These are phyloP conservation scores for Scaptodrosophila latifasciaeformis DNA, from an alignment of 2,888 invertebrate species.

Conservation along the genomic window DNA sequence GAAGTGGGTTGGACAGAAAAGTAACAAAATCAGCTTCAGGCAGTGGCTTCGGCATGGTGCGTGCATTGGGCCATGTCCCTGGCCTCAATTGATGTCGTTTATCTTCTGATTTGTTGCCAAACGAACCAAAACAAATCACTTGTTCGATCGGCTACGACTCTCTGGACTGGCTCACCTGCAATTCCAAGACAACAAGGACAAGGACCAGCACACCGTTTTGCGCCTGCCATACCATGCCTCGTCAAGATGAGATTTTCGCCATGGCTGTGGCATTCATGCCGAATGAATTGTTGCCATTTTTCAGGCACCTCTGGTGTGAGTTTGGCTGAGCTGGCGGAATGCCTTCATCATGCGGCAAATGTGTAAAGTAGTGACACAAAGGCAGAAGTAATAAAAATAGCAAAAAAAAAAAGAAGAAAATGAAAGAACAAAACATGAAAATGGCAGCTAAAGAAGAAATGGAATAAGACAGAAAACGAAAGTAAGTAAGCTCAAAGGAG, in stretches of 20 bases:
- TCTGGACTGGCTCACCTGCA: too few species aligned
- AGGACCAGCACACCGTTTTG: slow-evolving; percentile 5
- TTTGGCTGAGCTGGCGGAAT: slow-evolving; percentile 26
- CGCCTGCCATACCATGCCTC: slow-evolving; percentile 7
- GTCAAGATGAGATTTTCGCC: too few species aligned
- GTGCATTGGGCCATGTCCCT: slow-evolving; percentile 44
- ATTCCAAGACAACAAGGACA: not conserved
- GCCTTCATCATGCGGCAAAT: slow-evolving; percentile 29
- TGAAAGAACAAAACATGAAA: too few species aligned
- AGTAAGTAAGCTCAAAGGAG: not conserved
- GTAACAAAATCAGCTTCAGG: too few species aligned
- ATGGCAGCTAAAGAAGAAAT: not conserved
- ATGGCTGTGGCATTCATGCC: slow-evolving; percentile 26
- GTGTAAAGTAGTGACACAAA: slow-evolving; percentile 24
- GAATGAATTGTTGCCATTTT: slow-evolving; percentile 64
- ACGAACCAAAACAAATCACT: slow-evolving; percentile 65
- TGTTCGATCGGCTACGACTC: slow-evolving; percentile 43
- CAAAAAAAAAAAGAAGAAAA: slow-evolving; percentile 25
- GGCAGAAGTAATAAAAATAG: slow-evolving; percentile 41
- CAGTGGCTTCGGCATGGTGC: slow-evolving; percentile 14
- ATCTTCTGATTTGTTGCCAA: slow-evolving; percentile 65
- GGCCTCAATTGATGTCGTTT: slow-evolving; percentile 63
- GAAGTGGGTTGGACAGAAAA: too few species aligned
- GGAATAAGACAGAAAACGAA: too few species aligned
- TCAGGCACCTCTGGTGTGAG: slow-evolving; percentile 48